phyloP scores from a whole-genome alignment of 1,140 invertebrate genomes.

The Anadara kagoshimensis region DNA sequence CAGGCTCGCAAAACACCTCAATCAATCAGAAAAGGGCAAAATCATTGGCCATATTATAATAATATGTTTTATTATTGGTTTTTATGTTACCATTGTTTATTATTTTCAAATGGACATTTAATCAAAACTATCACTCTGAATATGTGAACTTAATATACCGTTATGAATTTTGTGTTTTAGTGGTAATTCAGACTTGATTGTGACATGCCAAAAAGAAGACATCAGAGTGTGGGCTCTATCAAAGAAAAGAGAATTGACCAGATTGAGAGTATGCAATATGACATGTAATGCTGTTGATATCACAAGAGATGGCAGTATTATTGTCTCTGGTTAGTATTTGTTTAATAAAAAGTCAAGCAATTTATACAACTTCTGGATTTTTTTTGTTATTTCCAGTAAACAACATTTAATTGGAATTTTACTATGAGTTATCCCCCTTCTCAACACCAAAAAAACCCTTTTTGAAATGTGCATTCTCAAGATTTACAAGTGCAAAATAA shows the following conservation, averaged over 20 bases:
- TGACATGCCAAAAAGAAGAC: conserved; percentile 87
- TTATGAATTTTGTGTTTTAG: conserved; percentile 53
- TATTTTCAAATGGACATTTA: too few species aligned
- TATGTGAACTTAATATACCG: neutral
- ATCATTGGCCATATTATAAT: too few species aligned
- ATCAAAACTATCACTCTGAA: neutral
- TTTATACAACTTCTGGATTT: neutral
- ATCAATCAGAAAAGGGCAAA: too few species aligned
- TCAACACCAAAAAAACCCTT: neutral
- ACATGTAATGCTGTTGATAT: conserved; percentile 86
- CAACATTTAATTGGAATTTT: neutral
- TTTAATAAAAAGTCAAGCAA: neutral
- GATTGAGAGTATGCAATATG: conserved; percentile 90
- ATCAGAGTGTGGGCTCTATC: conserved; percentile 88
- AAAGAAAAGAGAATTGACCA: conserved; percentile 85
- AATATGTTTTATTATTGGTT: too few species aligned
- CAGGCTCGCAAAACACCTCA: too few species aligned
- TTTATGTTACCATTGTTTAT: too few species aligned
- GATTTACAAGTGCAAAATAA: too few species aligned
- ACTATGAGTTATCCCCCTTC: neutral
- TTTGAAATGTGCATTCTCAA: too few species aligned
- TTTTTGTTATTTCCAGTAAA: neutral
- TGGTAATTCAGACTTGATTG: conserved; percentile 82
- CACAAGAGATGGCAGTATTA: conserved; percentile 84
- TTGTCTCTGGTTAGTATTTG: conserved; percentile 81